A percentile compares a stretch with the other conserved stretches of the same genome.
These are phyloP conservation scores for Sceloporus undulatus DNA, from an alignment of 2,113 vertebrate species.

Conservation along the genomic window DNA sequence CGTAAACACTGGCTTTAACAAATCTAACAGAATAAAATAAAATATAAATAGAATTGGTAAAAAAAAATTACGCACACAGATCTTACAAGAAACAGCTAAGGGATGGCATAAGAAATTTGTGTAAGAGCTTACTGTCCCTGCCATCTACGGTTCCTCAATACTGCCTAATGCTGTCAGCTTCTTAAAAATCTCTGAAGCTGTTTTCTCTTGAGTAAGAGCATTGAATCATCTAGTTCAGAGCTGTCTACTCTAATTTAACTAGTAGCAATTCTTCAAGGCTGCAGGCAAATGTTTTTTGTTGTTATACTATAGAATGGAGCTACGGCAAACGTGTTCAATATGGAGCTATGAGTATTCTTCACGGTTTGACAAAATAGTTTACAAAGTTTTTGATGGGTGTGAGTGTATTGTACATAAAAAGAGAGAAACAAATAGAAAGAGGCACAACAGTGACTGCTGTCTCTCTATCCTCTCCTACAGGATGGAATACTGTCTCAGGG, in stretches of 20 bases:
- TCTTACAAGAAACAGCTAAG: neutral
- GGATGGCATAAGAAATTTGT: neutral
- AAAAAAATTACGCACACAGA: neutral
- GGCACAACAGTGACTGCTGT: neutral
- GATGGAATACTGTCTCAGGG: neutral
- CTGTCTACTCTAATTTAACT: neutral
- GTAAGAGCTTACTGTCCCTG: neutral
- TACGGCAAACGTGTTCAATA: neutral
- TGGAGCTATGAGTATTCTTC: neutral
- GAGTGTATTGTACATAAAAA: neutral
- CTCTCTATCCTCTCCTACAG: neutral
- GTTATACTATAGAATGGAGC: neutral
- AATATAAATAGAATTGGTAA: neutral
- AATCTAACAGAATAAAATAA: neutral
- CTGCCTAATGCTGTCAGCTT: neutral
- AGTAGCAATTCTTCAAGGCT: neutral
- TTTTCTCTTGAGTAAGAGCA: neutral
- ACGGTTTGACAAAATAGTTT: neutral
- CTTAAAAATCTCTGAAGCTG: neutral
- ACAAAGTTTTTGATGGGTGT: neutral
- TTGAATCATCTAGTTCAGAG: neutral
- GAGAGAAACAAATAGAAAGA: neutral
- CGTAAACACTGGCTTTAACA: neutral
- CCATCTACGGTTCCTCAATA: neutral
- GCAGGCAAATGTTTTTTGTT: neutral